Base-by-base conservation (phyloP, 1,140 invertebrate species). In the Campoletis sonorensis region DNA sequence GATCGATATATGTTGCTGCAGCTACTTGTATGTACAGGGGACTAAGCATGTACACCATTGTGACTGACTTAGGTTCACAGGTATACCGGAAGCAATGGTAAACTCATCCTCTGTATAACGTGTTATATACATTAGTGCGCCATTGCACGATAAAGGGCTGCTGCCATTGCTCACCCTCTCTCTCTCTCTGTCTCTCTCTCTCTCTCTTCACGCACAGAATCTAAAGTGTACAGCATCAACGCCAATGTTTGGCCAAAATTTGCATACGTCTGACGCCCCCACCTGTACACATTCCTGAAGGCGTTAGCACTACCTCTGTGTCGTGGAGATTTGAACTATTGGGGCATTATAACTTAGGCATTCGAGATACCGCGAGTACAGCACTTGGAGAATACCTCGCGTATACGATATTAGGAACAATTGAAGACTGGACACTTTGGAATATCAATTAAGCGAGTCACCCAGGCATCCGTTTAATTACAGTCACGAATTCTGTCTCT, bases 161-260 rank as follows among this genome's bases (percentile, higher is more conserved):
- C 45, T 75, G 23, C 30, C 58, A 78, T 67, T 61, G 78, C 45
- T 26, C 40, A 15, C 23, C 72, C 61, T 64, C 61, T 64, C 1
- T 26, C 61, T 64, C 49, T 64, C 26, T 13, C 37, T 33, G 8
- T 61, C 26, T 37, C 58, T 64, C 61, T 26, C 51, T 18, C 30
- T 30, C 21, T 58, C 23, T 45, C 10, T 23, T 33, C 13, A 67
- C 61, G 21, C 54, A 72, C 76, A 77, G 40, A 40, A 27, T 30
- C 68, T 30, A 30, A 51, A 30, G 67, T 73, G 84, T 86, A 87
- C 86, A 87, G 85, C 86, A 87, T 88, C 85, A 85, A 83, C 85
- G 83, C 83, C 87, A 87, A 88, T 91, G 89, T 91, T 91, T 91
- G 85, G 81, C 76, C 85, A 88, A 86, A 86, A 91, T 91, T 91